phyloP scores from a whole-genome alignment of 2,888 invertebrate species.

The Eupithecia subumbrata region DNA sequence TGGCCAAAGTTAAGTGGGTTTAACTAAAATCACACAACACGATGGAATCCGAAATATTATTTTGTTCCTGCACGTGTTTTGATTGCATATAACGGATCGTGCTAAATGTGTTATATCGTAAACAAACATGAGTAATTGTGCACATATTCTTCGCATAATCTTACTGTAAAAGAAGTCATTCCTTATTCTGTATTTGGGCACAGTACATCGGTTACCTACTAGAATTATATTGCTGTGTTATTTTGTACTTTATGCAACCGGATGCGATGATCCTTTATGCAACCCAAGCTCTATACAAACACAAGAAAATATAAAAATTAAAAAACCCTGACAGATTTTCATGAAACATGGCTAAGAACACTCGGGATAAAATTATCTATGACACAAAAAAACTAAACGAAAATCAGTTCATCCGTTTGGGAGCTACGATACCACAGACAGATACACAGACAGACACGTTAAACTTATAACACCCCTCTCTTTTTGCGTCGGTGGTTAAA shows the following conservation, averaged over 20 bases:
- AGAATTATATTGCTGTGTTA: constrained; percentile 40
- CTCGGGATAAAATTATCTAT: too few relatives aligned
- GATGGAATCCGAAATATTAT: constrained; percentile 43
- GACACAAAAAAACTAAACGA: too few relatives aligned
- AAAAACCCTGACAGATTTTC: too few relatives aligned
- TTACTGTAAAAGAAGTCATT: constrained; percentile 55
- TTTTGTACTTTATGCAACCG: constrained; percentile 11
- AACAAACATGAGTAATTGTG: constrained; percentile 62
- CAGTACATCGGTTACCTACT: constrained; percentile 35
- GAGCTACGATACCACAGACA: too few relatives aligned
- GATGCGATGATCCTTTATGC: neutral
- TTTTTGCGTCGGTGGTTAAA: too few relatives aligned
- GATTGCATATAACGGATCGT: constrained; percentile 54
- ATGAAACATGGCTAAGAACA: too few relatives aligned
- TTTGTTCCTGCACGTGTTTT: constrained; percentile 52
- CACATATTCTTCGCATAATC: constrained; percentile 56
- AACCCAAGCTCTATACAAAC: neutral
- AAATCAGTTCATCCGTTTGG: too few relatives aligned
- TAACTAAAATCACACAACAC: constrained; percentile 3
- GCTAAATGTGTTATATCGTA: constrained; percentile 57
- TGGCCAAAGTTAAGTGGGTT: neutral
- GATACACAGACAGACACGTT: too few relatives aligned
- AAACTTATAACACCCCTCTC: too few relatives aligned
- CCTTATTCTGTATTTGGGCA: constrained; percentile 56
- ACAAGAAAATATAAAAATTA: too few relatives aligned